phyloP scores from a whole-genome alignment of 2,113 vertebrate species.

The Petrocephalus microphthalmus region DNA sequence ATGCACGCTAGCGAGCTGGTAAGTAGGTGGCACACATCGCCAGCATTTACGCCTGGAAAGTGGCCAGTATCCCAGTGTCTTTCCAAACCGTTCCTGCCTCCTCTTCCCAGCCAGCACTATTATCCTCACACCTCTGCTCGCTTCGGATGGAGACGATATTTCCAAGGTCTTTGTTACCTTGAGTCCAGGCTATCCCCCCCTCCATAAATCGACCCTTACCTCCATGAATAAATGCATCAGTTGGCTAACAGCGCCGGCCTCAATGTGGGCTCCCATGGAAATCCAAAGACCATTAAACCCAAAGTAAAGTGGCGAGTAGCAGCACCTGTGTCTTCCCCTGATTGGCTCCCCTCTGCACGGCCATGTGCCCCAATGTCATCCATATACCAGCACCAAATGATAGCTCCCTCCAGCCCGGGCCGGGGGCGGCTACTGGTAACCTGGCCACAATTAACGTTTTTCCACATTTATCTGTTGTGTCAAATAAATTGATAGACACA shows the following conservation, averaged over 20 bases:
- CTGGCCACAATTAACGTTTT: background rate
- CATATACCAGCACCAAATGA: background rate
- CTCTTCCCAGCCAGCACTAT: background rate
- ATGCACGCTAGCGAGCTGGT: background rate
- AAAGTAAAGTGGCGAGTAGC: background rate
- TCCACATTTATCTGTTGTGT: background rate
- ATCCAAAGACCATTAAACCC: background rate
- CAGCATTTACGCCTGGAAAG: background rate
- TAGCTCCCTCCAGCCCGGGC: background rate
- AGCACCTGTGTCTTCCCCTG: background rate
- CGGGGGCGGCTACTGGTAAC: background rate
- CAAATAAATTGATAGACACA: background rate
- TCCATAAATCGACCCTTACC: background rate
- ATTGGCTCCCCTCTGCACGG: background rate
- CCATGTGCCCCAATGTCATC: background rate
- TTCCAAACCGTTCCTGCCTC: background rate
- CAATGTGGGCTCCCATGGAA: background rate
- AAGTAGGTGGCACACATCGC: background rate
- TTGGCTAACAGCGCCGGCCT: background rate
- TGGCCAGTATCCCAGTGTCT: background rate
- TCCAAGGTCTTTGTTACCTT: conserved; percentile 6
- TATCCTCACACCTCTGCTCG: background rate
- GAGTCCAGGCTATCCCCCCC: background rate
- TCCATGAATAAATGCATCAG: background rate
- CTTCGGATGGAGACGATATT: background rate